These are phyloP conservation scores for human (Homo sapiens) DNA, from an alignment of 2,113 vertebrate species.

Conservation along the genomic window DNA sequence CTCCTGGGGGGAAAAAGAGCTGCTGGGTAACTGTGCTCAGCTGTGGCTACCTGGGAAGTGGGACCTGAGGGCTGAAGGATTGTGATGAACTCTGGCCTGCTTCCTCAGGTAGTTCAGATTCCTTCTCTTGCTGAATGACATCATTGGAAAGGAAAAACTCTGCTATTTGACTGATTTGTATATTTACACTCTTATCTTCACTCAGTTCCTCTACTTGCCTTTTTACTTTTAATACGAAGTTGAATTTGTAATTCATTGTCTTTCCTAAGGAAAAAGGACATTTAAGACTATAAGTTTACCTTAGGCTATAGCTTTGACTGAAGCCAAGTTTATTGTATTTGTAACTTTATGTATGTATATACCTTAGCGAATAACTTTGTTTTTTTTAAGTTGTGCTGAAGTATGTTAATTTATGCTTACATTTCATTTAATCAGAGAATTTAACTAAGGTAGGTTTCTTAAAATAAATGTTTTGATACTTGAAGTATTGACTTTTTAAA, in stretches of 20 bases:
- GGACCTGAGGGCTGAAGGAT: background rate
- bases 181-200: background rate
- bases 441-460: background rate
- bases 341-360: background rate
- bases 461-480: background rate
- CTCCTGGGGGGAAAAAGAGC: background rate
- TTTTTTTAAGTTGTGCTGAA: background rate
- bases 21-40: background rate
- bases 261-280: background rate
- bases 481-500: background rate
- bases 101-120: background rate
- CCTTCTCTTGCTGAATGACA: background rate
- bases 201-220: background rate
- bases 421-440: background rate
- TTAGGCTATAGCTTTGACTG: conserved; percentile 24
- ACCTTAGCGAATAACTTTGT: background rate
- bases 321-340: background rate
- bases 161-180: too few relatives aligned
- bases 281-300: background rate
- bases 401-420: background rate
- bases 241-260: background rate
- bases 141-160: too few relatives aligned
- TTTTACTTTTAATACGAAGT: background rate
- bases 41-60: background rate
- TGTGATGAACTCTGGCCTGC: background rate